Percentiles rank a stretch among this genome's conserved stretches.
Evolutionary conservation across 2,888 invertebrate species (phyloP).

Genomic region (Caenorhabditis sp.): DNA sequence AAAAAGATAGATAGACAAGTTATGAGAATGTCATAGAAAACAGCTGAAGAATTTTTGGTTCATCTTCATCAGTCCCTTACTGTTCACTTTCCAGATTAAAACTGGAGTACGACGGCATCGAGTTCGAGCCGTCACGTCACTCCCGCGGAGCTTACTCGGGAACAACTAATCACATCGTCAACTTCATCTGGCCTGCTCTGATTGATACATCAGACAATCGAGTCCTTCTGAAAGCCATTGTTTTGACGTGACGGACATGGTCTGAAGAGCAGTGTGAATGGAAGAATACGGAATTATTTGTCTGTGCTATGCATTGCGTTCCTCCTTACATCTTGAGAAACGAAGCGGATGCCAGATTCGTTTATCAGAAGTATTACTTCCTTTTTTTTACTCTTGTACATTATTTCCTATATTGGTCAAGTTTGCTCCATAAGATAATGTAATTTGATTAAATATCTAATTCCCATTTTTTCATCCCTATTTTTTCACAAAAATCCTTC

Average conservation of each 20-base stretch:
- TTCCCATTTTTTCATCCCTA: background rate
- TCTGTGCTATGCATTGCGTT: slow-evolving; percentile 11
- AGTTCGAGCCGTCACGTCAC: slow-evolving; percentile 69
- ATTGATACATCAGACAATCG: slow-evolving; percentile 68
- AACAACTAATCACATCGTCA: slow-evolving; percentile 57
- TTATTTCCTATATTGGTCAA: background rate
- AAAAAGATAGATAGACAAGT: too few species aligned
- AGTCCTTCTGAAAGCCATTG: slow-evolving; percentile 72
- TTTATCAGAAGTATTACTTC: slow-evolving; percentile 27
- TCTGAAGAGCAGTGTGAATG: slow-evolving; percentile 5
- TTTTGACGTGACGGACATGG: slow-evolving; percentile 64
- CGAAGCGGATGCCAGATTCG: too few species aligned
- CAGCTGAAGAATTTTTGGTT: background rate
- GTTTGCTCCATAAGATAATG: slow-evolving; percentile 8
- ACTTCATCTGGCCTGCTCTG: slow-evolving; percentile 74
- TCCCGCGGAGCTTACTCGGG: slow-evolving; percentile 62
- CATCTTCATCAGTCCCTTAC: too few species aligned
- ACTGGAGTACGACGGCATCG: slow-evolving; percentile 69
- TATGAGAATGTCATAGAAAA: too few species aligned
- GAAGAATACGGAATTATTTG: slow-evolving; percentile 26
- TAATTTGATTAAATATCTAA: background rate
- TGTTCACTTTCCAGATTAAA: slow-evolving; percentile 65
- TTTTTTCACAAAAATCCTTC: too few species aligned
- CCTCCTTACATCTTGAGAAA: too few species aligned
- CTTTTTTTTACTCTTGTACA: slow-evolving; percentile 1